Percentiles rank a stretch among this genome's conserved stretches.
Conservation (phyloP, 2,797 vertebrate species). For the Manis javanica region DNA sequence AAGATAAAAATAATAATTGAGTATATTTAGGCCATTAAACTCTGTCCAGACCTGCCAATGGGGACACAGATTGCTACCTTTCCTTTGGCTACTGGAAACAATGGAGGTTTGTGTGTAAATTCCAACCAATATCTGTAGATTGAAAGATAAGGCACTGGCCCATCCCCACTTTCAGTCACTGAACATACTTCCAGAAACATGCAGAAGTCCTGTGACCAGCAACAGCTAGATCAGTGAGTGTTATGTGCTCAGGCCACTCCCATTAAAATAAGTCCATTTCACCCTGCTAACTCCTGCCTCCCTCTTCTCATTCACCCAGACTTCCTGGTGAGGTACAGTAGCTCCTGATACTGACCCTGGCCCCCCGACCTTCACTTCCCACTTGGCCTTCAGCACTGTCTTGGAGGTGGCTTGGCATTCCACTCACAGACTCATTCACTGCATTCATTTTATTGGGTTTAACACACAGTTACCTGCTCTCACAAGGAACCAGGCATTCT, state of each 20-base stretch:
- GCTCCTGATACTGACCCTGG: neutral
- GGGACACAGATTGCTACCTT: neutral
- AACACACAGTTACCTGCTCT: neutral
- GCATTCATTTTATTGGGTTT: no score
- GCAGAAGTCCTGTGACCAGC: neutral
- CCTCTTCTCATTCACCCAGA: rapidly evolving
- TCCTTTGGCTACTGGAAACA: neutral
- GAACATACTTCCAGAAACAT: neutral
- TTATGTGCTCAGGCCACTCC: neutral
- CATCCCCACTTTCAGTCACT: neutral
- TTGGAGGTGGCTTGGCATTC: neutral
- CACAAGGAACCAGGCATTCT: neutral
- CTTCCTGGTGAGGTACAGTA: no score
- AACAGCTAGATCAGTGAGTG: neutral
- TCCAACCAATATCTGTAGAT: neutral
- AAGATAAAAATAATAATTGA: slow-evolving; percentile 2
- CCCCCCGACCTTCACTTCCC: neutral
- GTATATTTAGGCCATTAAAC: neutral
- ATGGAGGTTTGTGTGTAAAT: neutral
- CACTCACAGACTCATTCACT: neutral
- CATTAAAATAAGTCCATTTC: neutral
- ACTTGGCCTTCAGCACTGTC: neutral
- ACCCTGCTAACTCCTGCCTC: neutral
- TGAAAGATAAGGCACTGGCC: neutral
- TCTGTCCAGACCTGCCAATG: neutral